A percentile compares a stretch with the other conserved stretches of the same genome.
Evolutionary conservation across 2,888 invertebrate genomes (phyloP).

Genomic region (Archips xylosteana): DNA sequence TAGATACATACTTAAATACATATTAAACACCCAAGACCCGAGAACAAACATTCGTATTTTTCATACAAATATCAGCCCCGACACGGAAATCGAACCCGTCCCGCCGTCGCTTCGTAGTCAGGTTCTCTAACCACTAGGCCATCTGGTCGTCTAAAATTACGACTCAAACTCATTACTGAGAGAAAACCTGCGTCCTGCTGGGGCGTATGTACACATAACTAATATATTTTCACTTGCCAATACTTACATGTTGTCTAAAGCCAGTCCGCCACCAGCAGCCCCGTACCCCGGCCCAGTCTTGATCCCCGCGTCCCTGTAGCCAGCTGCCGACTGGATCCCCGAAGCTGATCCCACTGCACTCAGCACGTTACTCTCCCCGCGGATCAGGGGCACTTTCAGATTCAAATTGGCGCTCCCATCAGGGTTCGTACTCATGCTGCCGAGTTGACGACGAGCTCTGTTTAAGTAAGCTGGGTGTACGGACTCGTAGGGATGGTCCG

Average conservation of each 20-base stretch:
- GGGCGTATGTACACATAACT: too few species aligned
- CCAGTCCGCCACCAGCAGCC: slow-evolving; percentile 56
- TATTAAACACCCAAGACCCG: too few species aligned
- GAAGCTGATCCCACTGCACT: slow-evolving; percentile 42
- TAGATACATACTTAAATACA: too few species aligned
- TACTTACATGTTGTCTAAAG: slow-evolving; percentile 63
- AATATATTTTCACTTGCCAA: background rate
- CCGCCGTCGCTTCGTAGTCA: too few species aligned
- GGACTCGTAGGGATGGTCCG: slow-evolving; percentile 12
- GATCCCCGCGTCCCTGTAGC: slow-evolving; percentile 51
- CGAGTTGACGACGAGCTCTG: slow-evolving; percentile 37
- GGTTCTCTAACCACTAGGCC: too few species aligned
- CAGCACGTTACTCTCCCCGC: slow-evolving; percentile 43
- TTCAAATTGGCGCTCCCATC: slow-evolving; percentile 43
- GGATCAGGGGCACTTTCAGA: slow-evolving; percentile 43
- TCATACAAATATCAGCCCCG: too few species aligned
- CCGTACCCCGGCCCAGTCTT: slow-evolving; percentile 46
- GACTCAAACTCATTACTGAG: too few species aligned
- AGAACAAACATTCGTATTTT: too few species aligned
- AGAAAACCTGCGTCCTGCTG: too few species aligned
- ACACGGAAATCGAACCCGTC: too few species aligned
- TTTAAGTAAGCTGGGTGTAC: slow-evolving; percentile 25
- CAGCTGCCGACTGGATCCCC: slow-evolving; percentile 24
- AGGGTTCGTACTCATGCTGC: slow-evolving; percentile 43
- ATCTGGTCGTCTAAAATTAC: too few species aligned